Base-by-base conservation (phyloP, 2,113 vertebrate genomes). In the Myrmecophaga tridactyla region DNA sequence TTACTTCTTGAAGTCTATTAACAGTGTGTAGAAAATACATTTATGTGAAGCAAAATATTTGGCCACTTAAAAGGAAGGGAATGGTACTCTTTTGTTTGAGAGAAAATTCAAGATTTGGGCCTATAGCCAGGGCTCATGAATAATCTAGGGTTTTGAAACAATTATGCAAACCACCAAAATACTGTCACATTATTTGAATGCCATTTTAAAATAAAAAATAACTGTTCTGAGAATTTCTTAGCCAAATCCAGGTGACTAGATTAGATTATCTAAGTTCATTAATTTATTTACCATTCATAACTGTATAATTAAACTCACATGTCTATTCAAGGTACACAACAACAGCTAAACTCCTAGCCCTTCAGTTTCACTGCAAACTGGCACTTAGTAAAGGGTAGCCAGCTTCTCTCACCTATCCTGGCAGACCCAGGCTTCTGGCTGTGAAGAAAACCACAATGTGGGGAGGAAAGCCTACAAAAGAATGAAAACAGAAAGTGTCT, bases 401-500 rank as follows among this genome's bases (percentile, higher is more conserved):
- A 97, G 98, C 94, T 97, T 97, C 98, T 98, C 98, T 98, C 98
- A 99, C 98, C 98, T 99, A 98, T 98, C 96, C 98, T 98, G 98
- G 98, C 98, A 98, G 98, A 98, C 96, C 97, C 92, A 97, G 97
- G 97, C 93, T 97, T 98, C 98, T 99, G 98, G 98, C 99, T 99
- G 98, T 98, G 98, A 98, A 98, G 98, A 98, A 99, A 99, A 98
- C 99, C 98, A 98, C 98, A 98, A 98, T 98, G 99, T 98, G 98
- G 98, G 98, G 98, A 98, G 98, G 98, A 98, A 98, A 98, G 98
- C 98, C 98, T 98, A 98, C 98, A 98, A 98, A 98, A 99, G 98
- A 99, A 99, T 98, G 98, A 98, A 99, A 99, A 99, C 98, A 99
- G 98, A 99, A 99, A 99, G 98, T 98, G 98, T 99, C 98, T 98